Evolutionary conservation across 1,140 invertebrate genomes (phyloP), one percentile per base, ranked within the genome.

Genomic region (Papilio xuthus): DNA sequence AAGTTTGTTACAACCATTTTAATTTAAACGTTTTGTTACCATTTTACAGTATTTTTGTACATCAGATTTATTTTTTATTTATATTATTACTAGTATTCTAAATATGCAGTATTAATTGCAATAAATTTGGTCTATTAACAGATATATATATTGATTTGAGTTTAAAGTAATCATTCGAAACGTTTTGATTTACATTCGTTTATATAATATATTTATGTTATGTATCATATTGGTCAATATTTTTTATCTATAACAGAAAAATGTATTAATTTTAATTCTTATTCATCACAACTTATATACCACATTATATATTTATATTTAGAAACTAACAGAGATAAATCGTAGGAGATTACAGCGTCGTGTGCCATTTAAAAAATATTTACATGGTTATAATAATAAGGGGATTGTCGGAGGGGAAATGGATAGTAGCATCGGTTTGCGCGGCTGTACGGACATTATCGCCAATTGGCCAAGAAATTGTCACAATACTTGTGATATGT

Each of bases 31-130:
- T 76, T 37, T 76, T 63, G 74, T 76, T 76, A 76, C 74, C 74
- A 63, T 76, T 63, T 76, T 76, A 63, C 74, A 76, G 74, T 76
- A 76, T 76, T 76, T 75, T 76, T 76, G 53, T 76, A 76, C 18
- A 76, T 37, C 74, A 76, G 74, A 60, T 63, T 42, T 63, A 50
- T 63, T 76, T 75, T 76, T 76, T 63, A 76, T 76, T 76, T 63
- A 56, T 60, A 56, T 76, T 76, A 63, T 60, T 76, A 53, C 28
- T 53, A 76, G 37, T 63, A 75, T 53, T 67, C 60, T 18, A 67
- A 67, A 67, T 75, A 63, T 76, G 42, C 74, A 76, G 74, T 76
- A 76, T 76, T 76, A 76, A 76, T 76, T 63, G 23, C 28, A 63
- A 63, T 37, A 1, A 67, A 75, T 75, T 73, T 50, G 44, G 18